A percentile compares a stretch with the other conserved stretches of the same genome.
Conservation (phyloP, 1,140 invertebrate genomes). For the Drosophila mojavensis region DNA sequence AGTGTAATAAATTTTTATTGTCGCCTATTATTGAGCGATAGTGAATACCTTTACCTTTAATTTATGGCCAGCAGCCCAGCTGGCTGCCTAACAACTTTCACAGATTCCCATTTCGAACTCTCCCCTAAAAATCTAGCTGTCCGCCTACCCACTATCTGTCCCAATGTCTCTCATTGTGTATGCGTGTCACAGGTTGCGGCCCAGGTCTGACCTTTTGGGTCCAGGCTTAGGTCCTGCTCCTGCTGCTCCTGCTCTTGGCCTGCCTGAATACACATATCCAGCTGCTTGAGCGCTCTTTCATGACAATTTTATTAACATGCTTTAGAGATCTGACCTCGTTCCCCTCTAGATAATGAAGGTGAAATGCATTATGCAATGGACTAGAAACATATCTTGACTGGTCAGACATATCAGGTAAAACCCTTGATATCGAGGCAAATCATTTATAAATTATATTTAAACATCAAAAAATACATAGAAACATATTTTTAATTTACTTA, state of each 20-base stretch:
- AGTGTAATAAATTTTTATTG: conserved; percentile 83
- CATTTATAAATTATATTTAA: no score
- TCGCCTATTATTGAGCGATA: conserved; percentile 70
- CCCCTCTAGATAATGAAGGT: conserved; percentile 21
- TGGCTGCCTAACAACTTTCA: conserved; percentile 42
- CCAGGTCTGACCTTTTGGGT: conserved; percentile 37
- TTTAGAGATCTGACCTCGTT: conserved; percentile 37
- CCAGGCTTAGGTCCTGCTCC: conserved; percentile 34
- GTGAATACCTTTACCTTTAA: conserved; percentile 50
- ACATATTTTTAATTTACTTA: not conserved
- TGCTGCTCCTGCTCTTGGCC: conserved; percentile 42
- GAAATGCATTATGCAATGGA: conserved; percentile 5
- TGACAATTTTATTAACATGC: conserved; percentile 81
- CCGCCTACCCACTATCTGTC: not conserved
- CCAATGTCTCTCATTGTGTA: conserved; percentile 52
- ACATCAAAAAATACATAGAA: no score
- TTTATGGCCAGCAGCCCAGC: conserved; percentile 58
- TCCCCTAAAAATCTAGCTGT: not conserved
- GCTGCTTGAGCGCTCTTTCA: conserved; percentile 58
- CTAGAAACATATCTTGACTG: not conserved
- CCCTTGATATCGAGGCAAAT: no score
- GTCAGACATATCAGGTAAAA: no score
- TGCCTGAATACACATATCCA: conserved; percentile 49
- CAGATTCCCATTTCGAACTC: conserved; percentile 16
- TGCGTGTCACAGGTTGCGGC: conserved; percentile 64